Percentiles rank a stretch among this genome's conserved stretches.
These are phyloP conservation scores for Cavia aperea DNA, from an alignment of 2,113 vertebrate species.

Conservation along the genomic window DNA sequence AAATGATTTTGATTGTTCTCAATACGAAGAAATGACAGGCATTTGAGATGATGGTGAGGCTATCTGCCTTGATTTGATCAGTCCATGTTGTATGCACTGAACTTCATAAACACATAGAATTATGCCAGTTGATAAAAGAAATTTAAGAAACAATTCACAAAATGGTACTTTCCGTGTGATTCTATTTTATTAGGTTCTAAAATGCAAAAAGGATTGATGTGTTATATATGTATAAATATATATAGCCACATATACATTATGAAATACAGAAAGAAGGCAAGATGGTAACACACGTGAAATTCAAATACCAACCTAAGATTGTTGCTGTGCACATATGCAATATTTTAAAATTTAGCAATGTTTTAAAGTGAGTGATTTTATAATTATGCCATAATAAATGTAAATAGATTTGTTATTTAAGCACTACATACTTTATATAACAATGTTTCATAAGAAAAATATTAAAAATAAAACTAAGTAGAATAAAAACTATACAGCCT, in stretches of 20 bases:
- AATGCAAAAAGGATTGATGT: not conserved
- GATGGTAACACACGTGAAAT: not conserved
- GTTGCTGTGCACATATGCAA: not conserved
- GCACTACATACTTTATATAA: not conserved
- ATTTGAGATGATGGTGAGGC: not conserved
- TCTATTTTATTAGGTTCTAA: not conserved
- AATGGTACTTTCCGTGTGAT: not conserved
- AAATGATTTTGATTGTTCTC: not conserved
- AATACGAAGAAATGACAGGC: not conserved
- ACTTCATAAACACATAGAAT: not conserved
- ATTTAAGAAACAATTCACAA: not conserved
- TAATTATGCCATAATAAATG: not conserved
- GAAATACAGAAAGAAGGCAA: conserved; percentile 11
- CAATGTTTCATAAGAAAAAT: not conserved
- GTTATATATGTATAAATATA: not conserved
- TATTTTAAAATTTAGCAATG: not conserved
- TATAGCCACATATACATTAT: not conserved
- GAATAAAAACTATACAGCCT: not conserved
- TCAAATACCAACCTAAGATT: not conserved
- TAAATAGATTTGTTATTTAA: not conserved
- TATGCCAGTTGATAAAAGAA: not conserved
- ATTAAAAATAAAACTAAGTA: not conserved
- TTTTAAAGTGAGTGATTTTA: not conserved
- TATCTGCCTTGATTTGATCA: not conserved
- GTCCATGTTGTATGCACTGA: too few relatives aligned